Base-by-base conservation (phyloP, 2,797 vertebrate genomes). In the Lacerta bilineata region DNA sequence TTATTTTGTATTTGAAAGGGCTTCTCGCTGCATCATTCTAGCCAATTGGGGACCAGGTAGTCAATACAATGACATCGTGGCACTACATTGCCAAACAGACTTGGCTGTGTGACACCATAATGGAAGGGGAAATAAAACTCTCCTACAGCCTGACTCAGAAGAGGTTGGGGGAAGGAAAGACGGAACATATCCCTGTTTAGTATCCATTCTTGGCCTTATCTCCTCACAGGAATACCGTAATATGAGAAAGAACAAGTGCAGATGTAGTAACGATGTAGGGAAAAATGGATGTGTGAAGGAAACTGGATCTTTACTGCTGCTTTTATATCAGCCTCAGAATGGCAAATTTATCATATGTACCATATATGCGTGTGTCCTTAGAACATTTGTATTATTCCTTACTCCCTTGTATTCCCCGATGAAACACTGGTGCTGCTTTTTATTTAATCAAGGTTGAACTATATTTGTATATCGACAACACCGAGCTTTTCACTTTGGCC, bases 401-500 rank as follows among this genome's bases (percentile, higher is more conserved):
- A 84, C 5, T 15, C 8, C 61, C 6, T 64, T 64, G 61, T 64
- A 18, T 64, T 83, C 20, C 55, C n/a, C 77, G 59, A 83, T 87
- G 11, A 78, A 93, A 89, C 82, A 69, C 66, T 55, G 18, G 29
- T 36, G 39, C 13, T 20, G 46, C 4, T 20, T 85, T 88, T 20
- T 61, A 74, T 50, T 88, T 43, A 86, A 61, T 88, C 2, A 86
- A 72, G 87, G 10, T 5, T 84, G 83, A 88, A 92, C 91, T 90
- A 85, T 55, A 89, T 33, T 83, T 87, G 41, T 11, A 41, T 86
- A 91, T 33, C 88, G 87, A 84, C 89, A 83, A 91, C 84, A 7
- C 1, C 89, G 69, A 89, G 25, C 3, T 92, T 91, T 91, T 72
- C 77, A 36, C 86, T 93, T 89, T 84, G 93, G 64, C 11, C n/a